Percentiles rank a stretch among this genome's conserved stretches.
Evolutionary conservation across 2,888 invertebrate species (phyloP).

Genomic region (Drosophila bunnanda): DNA sequence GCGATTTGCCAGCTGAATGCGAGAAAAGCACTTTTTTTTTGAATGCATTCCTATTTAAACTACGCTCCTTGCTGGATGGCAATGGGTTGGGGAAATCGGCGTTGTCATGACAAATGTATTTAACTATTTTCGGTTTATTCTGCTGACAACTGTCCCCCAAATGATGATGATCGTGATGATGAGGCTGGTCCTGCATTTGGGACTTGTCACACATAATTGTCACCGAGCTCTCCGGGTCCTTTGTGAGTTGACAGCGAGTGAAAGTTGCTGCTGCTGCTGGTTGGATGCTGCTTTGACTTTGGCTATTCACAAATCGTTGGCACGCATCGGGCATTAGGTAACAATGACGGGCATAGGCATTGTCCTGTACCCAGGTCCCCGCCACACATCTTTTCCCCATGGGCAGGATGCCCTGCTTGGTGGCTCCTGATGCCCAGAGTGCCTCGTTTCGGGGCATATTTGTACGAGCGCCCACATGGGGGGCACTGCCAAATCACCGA

Average conservation of each 20-base stretch:
- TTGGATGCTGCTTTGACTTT: slow-evolving; percentile 26
- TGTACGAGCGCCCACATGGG: slow-evolving; percentile 64
- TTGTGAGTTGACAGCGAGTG: slow-evolving; percentile 57
- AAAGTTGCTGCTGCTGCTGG: slow-evolving; percentile 35
- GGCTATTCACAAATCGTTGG: slow-evolving; percentile 71
- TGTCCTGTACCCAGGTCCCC: neutral
- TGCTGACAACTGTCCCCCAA: slow-evolving; percentile 62
- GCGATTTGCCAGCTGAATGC: slow-evolving; percentile 78
- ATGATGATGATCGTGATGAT: slow-evolving; percentile 23
- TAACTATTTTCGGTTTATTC: slow-evolving; percentile 76
- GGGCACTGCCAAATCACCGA: slow-evolving; percentile 69
- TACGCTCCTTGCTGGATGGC: slow-evolving; percentile 3
- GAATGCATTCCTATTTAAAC: slow-evolving; percentile 49
- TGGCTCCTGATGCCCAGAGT: slow-evolving; percentile 50
- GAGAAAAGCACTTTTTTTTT: slow-evolving; percentile 74
- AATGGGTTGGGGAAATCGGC: slow-evolving; percentile 22
- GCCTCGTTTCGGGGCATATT: slow-evolving; percentile 61
- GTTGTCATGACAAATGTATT: slow-evolving; percentile 81
- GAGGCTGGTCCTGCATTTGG: slow-evolving; percentile 50
- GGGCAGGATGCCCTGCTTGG: slow-evolving; percentile 46
- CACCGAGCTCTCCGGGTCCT: slow-evolving; percentile 66
- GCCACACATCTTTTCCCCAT: slow-evolving; percentile 36
- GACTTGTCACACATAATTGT: slow-evolving; percentile 81
- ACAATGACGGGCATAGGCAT: slow-evolving; percentile 40
- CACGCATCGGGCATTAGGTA: slow-evolving; percentile 65